Conservation (phyloP, 2,797 vertebrate species). For the Falco columbarius region DNA sequence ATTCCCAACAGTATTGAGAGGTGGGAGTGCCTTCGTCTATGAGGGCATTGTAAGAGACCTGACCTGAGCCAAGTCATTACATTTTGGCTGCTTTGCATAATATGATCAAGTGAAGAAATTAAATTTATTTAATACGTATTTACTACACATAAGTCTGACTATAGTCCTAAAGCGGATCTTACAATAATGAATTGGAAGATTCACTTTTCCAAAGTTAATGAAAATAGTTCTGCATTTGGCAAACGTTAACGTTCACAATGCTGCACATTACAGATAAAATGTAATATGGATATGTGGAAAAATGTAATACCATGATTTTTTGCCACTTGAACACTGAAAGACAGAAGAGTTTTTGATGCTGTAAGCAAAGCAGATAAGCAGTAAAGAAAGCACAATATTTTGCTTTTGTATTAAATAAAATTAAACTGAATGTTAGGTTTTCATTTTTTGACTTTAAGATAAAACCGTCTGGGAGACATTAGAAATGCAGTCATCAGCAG, state of each 20-base stretch:
- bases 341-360: background rate
- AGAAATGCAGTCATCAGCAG: background rate
- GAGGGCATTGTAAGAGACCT: background rate
- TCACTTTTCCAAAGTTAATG: background rate
- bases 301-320: background rate
- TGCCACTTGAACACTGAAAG: background rate
- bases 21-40: background rate
- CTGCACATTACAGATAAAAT: background rate
- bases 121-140: background rate
- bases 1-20: background rate
- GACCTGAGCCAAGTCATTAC: background rate
- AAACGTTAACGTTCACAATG: background rate
- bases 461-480: background rate
- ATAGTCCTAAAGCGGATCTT: background rate
- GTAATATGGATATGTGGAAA: background rate
- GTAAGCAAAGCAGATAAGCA: background rate
- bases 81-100: background rate
- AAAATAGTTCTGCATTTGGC: background rate
- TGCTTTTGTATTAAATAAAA: background rate
- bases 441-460: background rate
- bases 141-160: background rate
- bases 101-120: background rate
- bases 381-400: background rate
- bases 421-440: background rate
- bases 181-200: background rate